Evolutionary conservation across 2,888 invertebrate genomes (phyloP).

Genomic region (Ochropleura plecta): DNA sequence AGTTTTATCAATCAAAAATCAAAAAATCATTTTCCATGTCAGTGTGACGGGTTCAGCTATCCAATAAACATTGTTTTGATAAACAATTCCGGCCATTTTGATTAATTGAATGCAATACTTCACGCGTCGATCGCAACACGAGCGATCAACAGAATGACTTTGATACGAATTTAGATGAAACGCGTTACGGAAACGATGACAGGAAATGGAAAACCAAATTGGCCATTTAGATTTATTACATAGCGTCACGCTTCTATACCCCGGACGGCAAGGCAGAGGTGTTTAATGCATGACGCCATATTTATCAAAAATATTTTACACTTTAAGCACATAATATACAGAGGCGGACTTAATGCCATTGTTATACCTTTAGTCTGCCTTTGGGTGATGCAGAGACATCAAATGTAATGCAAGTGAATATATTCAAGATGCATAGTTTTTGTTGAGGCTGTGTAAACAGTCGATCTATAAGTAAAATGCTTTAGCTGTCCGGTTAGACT

Average conservation of each 20-base stretch:
- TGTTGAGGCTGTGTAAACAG: background rate
- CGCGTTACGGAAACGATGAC: slow-evolving; percentile 77
- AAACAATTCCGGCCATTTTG: slow-evolving; percentile 50
- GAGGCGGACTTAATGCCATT: too few species aligned
- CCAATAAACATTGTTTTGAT: slow-evolving; percentile 39
- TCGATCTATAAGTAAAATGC: background rate
- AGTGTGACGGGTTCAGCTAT: slow-evolving; percentile 6
- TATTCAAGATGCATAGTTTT: background rate
- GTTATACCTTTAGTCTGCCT: too few species aligned
- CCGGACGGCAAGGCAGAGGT: background rate
- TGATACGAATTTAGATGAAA: slow-evolving; percentile 80
- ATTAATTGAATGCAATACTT: slow-evolving; percentile 61
- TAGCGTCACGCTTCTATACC: background rate
- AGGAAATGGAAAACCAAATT: slow-evolving; percentile 78
- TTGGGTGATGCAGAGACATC: too few species aligned
- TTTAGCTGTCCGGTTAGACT: background rate
- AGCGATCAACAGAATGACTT: slow-evolving; percentile 74
- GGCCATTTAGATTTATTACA: slow-evolving; percentile 70
- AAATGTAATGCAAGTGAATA: background rate
- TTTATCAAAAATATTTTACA: too few species aligned
- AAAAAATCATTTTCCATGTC: background rate
- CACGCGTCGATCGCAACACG: slow-evolving; percentile 36
- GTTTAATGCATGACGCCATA: background rate
- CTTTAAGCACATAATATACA: too few species aligned
- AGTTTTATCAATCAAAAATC: background rate